Evolutionary conservation across 1,140 invertebrate genomes (phyloP), one percentile per base, ranked within the genome.

Genomic region (Sycophila sp.): DNA sequence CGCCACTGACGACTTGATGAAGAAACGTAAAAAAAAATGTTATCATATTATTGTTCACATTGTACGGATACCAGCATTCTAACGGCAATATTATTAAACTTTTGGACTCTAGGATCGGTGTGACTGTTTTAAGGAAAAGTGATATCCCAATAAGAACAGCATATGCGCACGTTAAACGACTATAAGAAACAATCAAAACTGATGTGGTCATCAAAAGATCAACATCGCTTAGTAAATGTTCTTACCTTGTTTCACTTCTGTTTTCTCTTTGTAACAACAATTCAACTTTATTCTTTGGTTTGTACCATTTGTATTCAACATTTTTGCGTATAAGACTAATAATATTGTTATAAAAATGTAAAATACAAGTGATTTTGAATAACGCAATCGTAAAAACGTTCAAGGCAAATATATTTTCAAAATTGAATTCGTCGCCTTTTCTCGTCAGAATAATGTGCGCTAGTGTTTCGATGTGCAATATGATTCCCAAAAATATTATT

Each of bases 71-170:
- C 32, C 45, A 69, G 2, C 11, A 32, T 17, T 59, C 34, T 6
- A 69, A 15, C 15, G 67, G 67, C 24, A 69, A 62, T 53, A 53
- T 42, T 24, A 28, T n/a, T 26, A 51, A 36, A 10, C 7, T 53
- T 51, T 19, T 17, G 10, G 45, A 38, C 32, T 60, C 45, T 10
- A 69, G 3, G 8, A 69, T 69, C 5, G 58, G 58, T 0, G 11
- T 40, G 19, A 34, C 36, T 11, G 62, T n/a, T 64, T 22, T 64
- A 30, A 62, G 19, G 17, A 17, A 0, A 1, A 62, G 7, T n/a
- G 38, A 19, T 11, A 30, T 17, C 11, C 17, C 6, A 47, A 62
- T 45, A 19, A 26, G n/a, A n/a, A 13, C 13, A 4, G 59, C 40
- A 22, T 45, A 62, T 1, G 19, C 3, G 2, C n/a, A 17, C 1